A percentile compares a stretch with the other conserved stretches of the same genome.
Evolutionary conservation across 2,888 invertebrate genomes (phyloP).

Genomic region (Xanthorhoe designata): DNA sequence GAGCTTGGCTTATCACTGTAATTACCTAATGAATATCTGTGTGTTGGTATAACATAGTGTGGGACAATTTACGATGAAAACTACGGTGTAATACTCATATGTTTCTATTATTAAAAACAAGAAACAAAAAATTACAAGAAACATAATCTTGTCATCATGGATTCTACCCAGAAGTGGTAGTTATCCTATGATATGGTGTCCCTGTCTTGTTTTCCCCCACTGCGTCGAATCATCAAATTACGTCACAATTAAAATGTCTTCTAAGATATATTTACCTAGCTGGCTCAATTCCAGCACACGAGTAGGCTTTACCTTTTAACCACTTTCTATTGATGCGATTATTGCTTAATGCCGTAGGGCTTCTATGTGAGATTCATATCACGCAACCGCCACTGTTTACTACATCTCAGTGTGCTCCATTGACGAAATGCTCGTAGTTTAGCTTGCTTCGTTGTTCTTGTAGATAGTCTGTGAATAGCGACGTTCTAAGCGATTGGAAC

Average conservation of each 20-base stretch:
- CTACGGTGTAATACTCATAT: background rate
- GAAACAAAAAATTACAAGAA: too few relatives aligned
- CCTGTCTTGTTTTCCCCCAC: background rate
- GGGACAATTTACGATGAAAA: background rate
- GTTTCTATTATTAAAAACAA: background rate
- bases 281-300: background rate
- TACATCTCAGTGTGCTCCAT: background rate
- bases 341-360: background rate
- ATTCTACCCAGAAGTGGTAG: background rate
- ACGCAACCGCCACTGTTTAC: background rate
- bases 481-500: too few relatives aligned
- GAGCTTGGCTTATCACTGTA: slow-evolving; percentile 20
- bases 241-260: background rate
- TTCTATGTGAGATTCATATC: slow-evolving; percentile 8
- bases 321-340: slow-evolving; percentile 8
- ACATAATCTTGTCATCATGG: background rate
- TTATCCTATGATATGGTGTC: background rate
- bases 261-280: background rate
- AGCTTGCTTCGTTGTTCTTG: background rate
- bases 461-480: too few relatives aligned
- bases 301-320: slow-evolving; percentile 1
- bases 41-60: background rate
- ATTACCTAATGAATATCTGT: slow-evolving; percentile 9
- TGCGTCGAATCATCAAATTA: background rate
- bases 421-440: background rate